A percentile compares a stretch with the other conserved stretches of the same genome.
phyloP scores from a whole-genome alignment of 2,113 vertebrate genomes.

The Pithys albifrons region DNA sequence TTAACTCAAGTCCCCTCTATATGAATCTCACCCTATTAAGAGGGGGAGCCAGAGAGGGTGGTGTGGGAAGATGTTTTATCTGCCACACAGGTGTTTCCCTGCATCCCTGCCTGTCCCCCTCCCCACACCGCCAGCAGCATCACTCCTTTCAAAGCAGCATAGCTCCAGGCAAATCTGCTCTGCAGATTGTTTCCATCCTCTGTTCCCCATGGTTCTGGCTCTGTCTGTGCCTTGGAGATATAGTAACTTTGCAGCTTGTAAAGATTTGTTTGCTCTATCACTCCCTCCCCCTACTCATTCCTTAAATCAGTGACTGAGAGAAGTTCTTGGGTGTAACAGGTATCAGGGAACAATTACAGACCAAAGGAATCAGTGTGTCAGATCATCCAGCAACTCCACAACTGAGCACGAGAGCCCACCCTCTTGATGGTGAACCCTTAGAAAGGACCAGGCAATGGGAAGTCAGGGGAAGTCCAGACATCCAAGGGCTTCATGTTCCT shows the following conservation, averaged over 20 bases:
- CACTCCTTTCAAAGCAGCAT: background rate
- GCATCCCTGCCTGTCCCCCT: background rate
- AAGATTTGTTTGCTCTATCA: constrained; percentile 18
- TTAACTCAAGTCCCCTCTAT: background rate
- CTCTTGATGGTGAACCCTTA: background rate
- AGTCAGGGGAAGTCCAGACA: background rate
- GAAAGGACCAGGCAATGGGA: background rate
- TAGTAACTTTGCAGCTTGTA: constrained; percentile 49
- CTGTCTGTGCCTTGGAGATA: constrained; percentile 59
- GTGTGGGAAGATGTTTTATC: background rate
- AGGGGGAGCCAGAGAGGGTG: background rate
- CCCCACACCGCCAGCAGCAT: fast-evolving
- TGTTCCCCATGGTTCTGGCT: constrained; percentile 40
- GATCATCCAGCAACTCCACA: background rate
- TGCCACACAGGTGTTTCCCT: background rate
- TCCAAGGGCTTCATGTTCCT: background rate
- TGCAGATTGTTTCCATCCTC: constrained; percentile 42
- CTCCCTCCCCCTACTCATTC: background rate
- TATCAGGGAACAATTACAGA: fast-evolving
- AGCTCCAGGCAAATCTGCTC: constrained; percentile 44
- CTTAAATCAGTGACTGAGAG: background rate
- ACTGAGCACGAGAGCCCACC: background rate
- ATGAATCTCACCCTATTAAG: background rate
- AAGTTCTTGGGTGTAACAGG: background rate
- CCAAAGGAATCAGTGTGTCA: background rate